Evolutionary conservation across 2,113 vertebrate genomes (phyloP).

Genomic region (Himantopus leucocephalus): DNA sequence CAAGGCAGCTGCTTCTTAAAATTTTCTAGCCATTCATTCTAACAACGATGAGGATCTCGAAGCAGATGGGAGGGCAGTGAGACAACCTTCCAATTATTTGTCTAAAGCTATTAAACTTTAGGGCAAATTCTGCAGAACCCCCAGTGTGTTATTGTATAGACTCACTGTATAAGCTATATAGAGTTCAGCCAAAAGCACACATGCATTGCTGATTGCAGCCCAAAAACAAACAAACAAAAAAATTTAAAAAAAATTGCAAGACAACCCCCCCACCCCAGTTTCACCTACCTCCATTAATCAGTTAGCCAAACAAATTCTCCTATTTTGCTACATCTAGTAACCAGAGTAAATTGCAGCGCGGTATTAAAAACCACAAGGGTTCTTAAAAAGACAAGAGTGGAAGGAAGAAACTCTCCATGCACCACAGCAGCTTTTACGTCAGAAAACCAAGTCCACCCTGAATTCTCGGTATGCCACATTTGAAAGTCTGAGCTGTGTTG

Average conservation of each 20-base stretch:
- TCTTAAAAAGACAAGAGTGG: constrained; percentile 5
- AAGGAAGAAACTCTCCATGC: neutral
- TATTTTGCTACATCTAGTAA: constrained; percentile 51
- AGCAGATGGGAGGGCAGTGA: neutral
- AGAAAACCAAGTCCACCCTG: neutral
- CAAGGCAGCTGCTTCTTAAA: neutral
- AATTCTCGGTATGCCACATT: neutral
- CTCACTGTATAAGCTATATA: constrained; percentile 3
- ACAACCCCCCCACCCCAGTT: neutral
- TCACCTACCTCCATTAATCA: constrained; percentile 71
- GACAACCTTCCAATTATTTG: neutral
- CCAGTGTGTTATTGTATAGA: neutral
- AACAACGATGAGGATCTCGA: fast-evolving
- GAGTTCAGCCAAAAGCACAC: constrained; percentile 64
- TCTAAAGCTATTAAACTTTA: neutral
- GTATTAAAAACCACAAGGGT: constrained; percentile 32
- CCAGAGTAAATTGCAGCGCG: constrained; percentile 37
- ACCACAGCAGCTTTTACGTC: constrained; percentile 12
- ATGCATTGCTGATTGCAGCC: constrained; percentile 48
- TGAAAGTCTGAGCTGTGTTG: neutral
- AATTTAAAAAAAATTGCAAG: neutral
- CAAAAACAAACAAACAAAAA: neutral
- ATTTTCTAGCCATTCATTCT: neutral
- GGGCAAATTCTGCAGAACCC: neutral
- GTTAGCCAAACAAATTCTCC: constrained; percentile 71